Evolutionary conservation across 2,113 vertebrate genomes (phyloP).

Genomic region (Oreochromis spilurus): DNA sequence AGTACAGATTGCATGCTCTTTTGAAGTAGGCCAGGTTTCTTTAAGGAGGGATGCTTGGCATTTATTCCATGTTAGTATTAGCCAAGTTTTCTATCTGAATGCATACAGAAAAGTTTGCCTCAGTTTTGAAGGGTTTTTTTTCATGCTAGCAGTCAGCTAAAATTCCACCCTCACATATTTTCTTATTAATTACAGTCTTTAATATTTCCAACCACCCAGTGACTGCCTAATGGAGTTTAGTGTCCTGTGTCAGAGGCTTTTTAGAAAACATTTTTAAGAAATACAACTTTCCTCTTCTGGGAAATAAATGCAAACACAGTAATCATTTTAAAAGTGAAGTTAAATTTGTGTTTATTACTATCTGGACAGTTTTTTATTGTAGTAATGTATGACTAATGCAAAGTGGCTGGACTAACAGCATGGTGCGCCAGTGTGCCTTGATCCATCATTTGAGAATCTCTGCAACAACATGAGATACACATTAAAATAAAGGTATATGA

Average conservation of each 20-base stretch:
- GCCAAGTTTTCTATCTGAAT: not conserved
- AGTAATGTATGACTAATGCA: not conserved
- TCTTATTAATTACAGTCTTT: not conserved
- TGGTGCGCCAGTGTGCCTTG: not conserved
- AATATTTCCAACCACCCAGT: not conserved
- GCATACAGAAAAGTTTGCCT: not conserved
- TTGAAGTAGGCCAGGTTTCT: not conserved
- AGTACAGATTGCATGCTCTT: not conserved
- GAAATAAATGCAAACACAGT: not conserved
- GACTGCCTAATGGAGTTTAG: not conserved
- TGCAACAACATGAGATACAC: not conserved
- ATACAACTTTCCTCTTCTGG: not conserved
- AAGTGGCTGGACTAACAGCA: not conserved
- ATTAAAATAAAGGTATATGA: not conserved
- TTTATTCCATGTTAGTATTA: not conserved
- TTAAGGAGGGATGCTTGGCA: not conserved
- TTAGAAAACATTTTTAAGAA: not conserved
- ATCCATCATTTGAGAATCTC: not conserved
- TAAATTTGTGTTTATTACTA: not conserved
- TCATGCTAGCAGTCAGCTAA: not conserved
- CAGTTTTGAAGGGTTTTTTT: fast-evolving
- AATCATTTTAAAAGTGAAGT: not conserved
- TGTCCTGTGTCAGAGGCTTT: not conserved
- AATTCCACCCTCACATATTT: not conserved
- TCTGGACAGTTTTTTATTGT: not conserved